Base-by-base conservation (phyloP, 2,888 invertebrate species). In the Amiota communis region DNA sequence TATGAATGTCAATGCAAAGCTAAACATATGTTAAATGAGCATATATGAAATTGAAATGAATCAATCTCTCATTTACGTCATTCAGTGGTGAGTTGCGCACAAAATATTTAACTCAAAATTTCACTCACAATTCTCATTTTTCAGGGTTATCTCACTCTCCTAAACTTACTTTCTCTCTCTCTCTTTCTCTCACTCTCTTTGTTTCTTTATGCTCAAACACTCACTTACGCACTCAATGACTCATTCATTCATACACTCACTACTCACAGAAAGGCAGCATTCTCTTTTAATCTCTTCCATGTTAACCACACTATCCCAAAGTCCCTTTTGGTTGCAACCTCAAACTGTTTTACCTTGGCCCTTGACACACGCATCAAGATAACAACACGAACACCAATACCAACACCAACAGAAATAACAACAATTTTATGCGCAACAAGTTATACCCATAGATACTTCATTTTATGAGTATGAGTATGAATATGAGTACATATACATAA, bases 371-470 rank as follows among this genome's bases (percentile, higher is more conserved):
- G 63, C 46, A 8, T 46, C 46, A n/a, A 36, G 46, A 46, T n/a
- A 63, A 63, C 13, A 63, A 63, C 46, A 63, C 36, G 13, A 63
- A 36, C 59, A 53, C 36, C 36, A 36, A 53, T n/a, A 53, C 13
- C 9, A 53, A 13, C n/a, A 1, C 13, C n/a, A 53, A 59, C 59
- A 59, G 8, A 8, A 10, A 57, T 10, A 57, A 63, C 13, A 36
- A 46, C 6, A 1, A 47, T 64, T 46, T 64, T 8, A 65, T 65
- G 65, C 46, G 65, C 65, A 65, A 65, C 65, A 65, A 65, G 65
- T 65, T 63, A 65, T 47, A 65, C 48, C 23, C 36, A 17, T 59
- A 56, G 15, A 13, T 47, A 65, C 15, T 65, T 48, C 65, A 17
- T 17, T 48, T 65, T 15, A 65, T 48, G 15, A 13, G 47, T 47